Percentiles rank a stretch among this genome's conserved stretches.
Evolutionary conservation across 2,888 invertebrate genomes (phyloP).

Genomic region (Tetragonula carbonaria): DNA sequence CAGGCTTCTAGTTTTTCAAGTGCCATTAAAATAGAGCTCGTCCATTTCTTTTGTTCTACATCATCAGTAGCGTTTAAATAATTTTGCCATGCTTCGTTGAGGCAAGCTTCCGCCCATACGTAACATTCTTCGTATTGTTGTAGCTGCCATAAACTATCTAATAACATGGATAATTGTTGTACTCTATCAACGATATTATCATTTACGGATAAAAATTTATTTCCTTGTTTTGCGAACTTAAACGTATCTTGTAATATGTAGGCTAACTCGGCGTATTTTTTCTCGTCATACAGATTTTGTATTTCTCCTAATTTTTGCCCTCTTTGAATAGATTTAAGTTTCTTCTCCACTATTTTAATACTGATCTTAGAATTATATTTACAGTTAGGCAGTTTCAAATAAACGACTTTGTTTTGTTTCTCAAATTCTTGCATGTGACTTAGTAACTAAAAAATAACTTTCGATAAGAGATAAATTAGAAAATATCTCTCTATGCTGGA

Average conservation of each 20-base stretch:
- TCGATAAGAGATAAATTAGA: not conserved
- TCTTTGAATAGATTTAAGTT: conserved; percentile 85
- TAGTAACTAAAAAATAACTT: conserved; percentile 65
- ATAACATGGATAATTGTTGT: conserved; percentile 85
- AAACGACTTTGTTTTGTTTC: conserved; percentile 77
- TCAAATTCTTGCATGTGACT: conserved; percentile 75
- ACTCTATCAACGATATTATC: conserved; percentile 82
- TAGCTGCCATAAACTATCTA: conserved; percentile 88
- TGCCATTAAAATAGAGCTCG: conserved; percentile 83
- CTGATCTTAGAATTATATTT: conserved; percentile 85
- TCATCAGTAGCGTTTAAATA: conserved; percentile 85
- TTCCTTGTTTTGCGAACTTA: conserved; percentile 83
- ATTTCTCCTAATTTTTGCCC: conserved; percentile 87
- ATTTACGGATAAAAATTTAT: conserved; percentile 70
- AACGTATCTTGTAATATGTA: conserved; percentile 89
- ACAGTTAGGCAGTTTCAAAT: conserved; percentile 85
- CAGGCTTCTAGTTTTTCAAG: conserved; percentile 85
- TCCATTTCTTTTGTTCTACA: conserved; percentile 84
- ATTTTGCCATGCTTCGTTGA: conserved; percentile 90
- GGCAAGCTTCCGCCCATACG: conserved; percentile 91
- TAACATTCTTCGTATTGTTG: conserved; percentile 88
- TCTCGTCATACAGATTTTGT: conserved; percentile 87
- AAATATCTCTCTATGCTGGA: not conserved
- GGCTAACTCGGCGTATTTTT: conserved; percentile 88
- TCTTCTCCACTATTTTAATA: conserved; percentile 83